phyloP scores from a whole-genome alignment of 2,113 vertebrate species.

The Osmerus eperlanus region DNA sequence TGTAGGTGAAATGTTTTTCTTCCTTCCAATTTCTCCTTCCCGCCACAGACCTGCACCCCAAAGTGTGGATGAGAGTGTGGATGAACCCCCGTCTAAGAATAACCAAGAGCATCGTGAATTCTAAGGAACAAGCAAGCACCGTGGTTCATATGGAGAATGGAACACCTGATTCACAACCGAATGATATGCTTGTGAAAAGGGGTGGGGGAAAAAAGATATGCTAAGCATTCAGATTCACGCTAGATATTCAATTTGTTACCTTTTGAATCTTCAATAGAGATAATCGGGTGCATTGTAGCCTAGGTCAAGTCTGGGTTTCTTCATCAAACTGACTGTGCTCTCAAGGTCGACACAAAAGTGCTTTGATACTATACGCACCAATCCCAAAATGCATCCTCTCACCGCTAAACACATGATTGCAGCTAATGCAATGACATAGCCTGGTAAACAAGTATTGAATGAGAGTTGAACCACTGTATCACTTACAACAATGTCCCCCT shows the following conservation, averaged over 20 bases:
- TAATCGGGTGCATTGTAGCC: too few species aligned
- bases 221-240: background rate
- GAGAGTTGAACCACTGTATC: background rate
- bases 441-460: slow-evolving; percentile 1
- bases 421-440: background rate
- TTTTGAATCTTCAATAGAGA: background rate
- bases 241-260: background rate
- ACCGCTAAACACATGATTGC: slow-evolving; percentile 4
- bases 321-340: background rate
- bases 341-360: background rate
- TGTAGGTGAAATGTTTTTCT: too few species aligned
- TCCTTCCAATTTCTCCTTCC: too few species aligned
- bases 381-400: slow-evolving; percentile 6
- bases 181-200: slow-evolving; percentile 1
- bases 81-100: too few species aligned
- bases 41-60: too few species aligned
- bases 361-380: slow-evolving; percentile 5
- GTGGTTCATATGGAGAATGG: too few species aligned
- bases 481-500: background rate
- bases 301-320: too few species aligned
- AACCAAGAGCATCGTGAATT: too few species aligned
- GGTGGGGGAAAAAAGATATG: slow-evolving; percentile 7
- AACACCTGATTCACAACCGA: background rate
- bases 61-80: too few species aligned
- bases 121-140: too few species aligned